phyloP scores from a whole-genome alignment of 2,113 vertebrate genomes.

The Tonatia bakeri region DNA sequence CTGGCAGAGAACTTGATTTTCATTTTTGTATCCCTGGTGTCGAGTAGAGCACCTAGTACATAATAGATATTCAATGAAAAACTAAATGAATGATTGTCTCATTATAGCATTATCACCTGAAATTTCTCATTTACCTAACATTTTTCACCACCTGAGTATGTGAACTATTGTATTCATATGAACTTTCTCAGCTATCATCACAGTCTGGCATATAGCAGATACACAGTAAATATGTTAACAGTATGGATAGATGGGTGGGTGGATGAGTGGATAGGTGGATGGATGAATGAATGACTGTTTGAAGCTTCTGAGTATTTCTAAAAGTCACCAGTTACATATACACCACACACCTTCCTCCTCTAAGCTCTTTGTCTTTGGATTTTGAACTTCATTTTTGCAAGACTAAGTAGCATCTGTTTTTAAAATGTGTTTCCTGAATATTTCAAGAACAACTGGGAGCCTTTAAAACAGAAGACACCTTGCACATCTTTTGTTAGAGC shows the following conservation, averaged over 20 bases:
- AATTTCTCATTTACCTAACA: neutral
- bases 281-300: neutral
- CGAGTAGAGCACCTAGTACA: neutral
- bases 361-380: neutral
- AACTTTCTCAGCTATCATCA: neutral
- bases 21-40: neutral
- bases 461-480: neutral
- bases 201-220: neutral
- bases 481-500: neutral
- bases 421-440: neutral
- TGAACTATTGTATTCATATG: neutral
- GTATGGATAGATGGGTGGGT: neutral
- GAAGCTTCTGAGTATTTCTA: neutral
- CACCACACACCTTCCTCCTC: neutral
- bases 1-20: neutral
- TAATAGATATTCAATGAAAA: neutral
- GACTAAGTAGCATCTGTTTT: neutral
- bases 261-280: neutral
- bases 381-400: conserved; percentile 25
- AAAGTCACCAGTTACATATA: neutral
- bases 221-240: neutral
- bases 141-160: neutral
- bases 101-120: neutral
- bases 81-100: neutral
- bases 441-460: neutral